phyloP scores from a whole-genome alignment of 1,140 invertebrate species.

The Hydropsyche tenuis region DNA sequence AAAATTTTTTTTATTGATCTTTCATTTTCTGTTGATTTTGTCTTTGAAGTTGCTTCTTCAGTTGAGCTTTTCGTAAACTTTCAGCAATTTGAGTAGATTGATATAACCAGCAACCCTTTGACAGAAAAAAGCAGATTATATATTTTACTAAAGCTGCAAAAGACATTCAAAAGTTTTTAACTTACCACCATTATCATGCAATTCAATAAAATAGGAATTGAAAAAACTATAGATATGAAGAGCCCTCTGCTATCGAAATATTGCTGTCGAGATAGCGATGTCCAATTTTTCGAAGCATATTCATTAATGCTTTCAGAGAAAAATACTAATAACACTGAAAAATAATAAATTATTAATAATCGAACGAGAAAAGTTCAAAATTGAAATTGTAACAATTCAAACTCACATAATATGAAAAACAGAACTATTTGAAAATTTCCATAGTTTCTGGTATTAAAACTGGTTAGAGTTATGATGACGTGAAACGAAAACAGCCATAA shows the following conservation, averaged over 20 bases:
- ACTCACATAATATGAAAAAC: slow-evolving; percentile 82
- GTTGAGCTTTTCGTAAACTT: slow-evolving; percentile 78
- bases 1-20: background rate
- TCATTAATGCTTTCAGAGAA: slow-evolving; percentile 89
- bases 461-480: slow-evolving; percentile 76
- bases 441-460: slow-evolving; percentile 81
- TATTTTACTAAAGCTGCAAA: background rate
- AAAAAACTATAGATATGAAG: slow-evolving; percentile 92
- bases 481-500: slow-evolving; percentile 78
- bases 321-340: slow-evolving; percentile 82
- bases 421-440: slow-evolving; percentile 85
- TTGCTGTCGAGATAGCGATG: slow-evolving; percentile 85
- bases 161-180: slow-evolving; percentile 52
- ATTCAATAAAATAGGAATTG: slow-evolving; percentile 86
- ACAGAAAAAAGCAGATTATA: slow-evolving; percentile 40
- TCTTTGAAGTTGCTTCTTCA: slow-evolving; percentile 65
- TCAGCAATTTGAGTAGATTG: slow-evolving; percentile 86
- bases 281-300: slow-evolving; percentile 84
- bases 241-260: slow-evolving; percentile 93
- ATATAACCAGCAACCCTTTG: slow-evolving; percentile 83
- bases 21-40: slow-evolving; percentile 36
- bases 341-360: too few species aligned
- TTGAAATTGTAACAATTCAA: slow-evolving; percentile 33
- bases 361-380: too few species aligned
- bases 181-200: slow-evolving; percentile 94